Evolutionary conservation across 1,140 invertebrate genomes (phyloP).

Genomic region (Steinernema feltiae): DNA sequence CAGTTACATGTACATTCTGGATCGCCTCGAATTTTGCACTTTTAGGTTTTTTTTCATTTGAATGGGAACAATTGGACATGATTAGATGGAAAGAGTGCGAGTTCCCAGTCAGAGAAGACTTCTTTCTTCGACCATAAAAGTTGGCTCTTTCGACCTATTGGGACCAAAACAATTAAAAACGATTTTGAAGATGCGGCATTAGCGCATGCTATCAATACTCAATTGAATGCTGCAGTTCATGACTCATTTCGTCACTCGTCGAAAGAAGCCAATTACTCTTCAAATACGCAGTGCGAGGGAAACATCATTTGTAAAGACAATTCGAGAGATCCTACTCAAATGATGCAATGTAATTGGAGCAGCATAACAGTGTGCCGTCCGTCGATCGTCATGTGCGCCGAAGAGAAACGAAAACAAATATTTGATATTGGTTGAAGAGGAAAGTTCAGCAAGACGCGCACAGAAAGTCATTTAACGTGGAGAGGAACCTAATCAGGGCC

Average conservation of each 20-base stretch:
- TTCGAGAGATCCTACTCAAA: not conserved
- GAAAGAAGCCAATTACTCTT: not conserved
- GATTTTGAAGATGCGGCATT: not conserved
- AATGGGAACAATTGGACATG: no score
- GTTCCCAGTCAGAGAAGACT: no score
- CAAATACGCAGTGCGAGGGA: not conserved
- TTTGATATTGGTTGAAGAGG: not conserved
- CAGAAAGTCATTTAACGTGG: not conserved
- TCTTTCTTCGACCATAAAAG: no score
- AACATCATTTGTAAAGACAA: not conserved
- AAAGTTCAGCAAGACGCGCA: not conserved
- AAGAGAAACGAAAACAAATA: slow-evolving; percentile 4
- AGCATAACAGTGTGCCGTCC: not conserved
- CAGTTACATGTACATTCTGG: not conserved
- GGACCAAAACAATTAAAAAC: no score
- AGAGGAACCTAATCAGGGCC: not conserved
- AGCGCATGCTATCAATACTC: no score
- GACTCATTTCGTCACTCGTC: not conserved
- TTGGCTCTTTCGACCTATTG: no score
- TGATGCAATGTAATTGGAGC: not conserved
- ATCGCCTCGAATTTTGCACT: no score
- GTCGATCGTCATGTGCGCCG: not conserved
- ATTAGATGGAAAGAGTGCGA: no score
- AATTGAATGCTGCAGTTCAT: no score
- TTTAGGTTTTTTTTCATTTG: no score